Evolutionary conservation across 1,140 invertebrate species (phyloP), one percentile per base, ranked within the genome.

Genomic region (Bombus pyrosoma): DNA sequence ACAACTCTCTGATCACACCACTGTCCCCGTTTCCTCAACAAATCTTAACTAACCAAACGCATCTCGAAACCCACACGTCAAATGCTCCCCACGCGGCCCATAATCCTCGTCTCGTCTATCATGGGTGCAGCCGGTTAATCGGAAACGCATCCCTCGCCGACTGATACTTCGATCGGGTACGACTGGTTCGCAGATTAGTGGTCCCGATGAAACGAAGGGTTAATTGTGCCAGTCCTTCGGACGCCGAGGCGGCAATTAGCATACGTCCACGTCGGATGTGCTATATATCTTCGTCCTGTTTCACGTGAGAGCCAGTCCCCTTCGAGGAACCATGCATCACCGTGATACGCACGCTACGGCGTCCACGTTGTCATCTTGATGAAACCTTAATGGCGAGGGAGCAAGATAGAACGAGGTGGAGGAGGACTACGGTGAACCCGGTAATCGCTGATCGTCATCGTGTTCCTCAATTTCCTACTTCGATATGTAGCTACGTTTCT

Each of bases 401-500:
- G 32, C 5, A 37, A 32, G 43, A 72, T 18, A 34, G 37, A 28
- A 25, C 10, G 13, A 6, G 28, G 28, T 2, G 37, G 8, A 3
- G 5, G 28, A 34, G 75, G 12, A 41, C 37, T 25, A 77, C 41
- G n/a, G 43, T 2, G 41, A 34, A 9, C 73, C 12, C 25, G 68
- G 73, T 75, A 83, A 85, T 86, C 83, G 43, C 32, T 59, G 75
- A 81, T 89, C 88, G 79, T 76, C 83, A 83, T 90, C 86, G 74
- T 47, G 53, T 39, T 81, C 73, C 87, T 85, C 92, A 93, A 93
- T 93, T 93, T 93, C 92, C 91, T 91, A 92, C 85, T 91, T 91
- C 80, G 85, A 90, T 89, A 73, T 74, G 59, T 43, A 59, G 53
- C 76, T 47, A 64, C 57, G 37, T 57, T 66, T 74, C 53, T 74